A percentile compares a stretch with the other conserved stretches of the same genome.
These are phyloP conservation scores for Pica pica DNA, from an alignment of 2,113 vertebrate species.

Conservation along the genomic window DNA sequence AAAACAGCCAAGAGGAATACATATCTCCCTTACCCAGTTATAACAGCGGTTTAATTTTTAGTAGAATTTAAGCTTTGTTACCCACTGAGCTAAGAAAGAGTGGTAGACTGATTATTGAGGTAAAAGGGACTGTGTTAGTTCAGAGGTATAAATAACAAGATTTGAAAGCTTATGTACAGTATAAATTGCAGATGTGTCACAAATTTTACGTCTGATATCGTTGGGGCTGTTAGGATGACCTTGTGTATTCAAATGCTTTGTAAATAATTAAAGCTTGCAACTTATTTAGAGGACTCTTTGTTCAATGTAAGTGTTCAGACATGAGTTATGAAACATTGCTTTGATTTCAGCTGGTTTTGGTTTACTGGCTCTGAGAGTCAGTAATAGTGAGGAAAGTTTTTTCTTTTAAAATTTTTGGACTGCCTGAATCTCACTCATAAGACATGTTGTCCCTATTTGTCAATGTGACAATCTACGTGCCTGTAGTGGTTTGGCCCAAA, in stretches of 20 bases:
- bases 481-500: too few species aligned
- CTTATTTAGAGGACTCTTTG: background rate
- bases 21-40: background rate
- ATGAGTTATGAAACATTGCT: background rate
- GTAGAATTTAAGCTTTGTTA: background rate
- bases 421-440: background rate
- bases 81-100: background rate
- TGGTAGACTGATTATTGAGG: background rate
- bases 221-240: background rate
- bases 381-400: background rate
- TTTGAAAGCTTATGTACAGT: background rate
- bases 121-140: background rate
- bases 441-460: background rate
- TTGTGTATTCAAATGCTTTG: background rate
- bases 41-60: background rate
- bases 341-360: background rate
- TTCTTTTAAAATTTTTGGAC: background rate
- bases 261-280: background rate
- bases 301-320: background rate
- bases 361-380: background rate
- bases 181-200: background rate
- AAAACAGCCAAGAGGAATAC: background rate
- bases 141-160: background rate
- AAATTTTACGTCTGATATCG: background rate
- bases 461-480: background rate